Conservation (phyloP, 2,797 vertebrate species). For the Yasuhikotakia modesta region DNA sequence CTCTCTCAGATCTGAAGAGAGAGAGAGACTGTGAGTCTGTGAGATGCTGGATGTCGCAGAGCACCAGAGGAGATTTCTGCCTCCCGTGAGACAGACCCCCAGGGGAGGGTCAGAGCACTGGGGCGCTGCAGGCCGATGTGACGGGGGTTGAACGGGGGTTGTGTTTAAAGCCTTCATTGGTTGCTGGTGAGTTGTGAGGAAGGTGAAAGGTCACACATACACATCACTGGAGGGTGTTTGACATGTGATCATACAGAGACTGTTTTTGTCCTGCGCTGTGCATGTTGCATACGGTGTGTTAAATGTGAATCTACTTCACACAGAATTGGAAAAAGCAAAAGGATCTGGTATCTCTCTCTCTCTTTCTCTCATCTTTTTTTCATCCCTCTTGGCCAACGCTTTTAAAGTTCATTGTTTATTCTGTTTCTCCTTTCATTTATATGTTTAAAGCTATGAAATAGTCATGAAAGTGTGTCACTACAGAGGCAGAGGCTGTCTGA, state of each 20-base stretch:
- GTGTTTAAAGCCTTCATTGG: not conserved
- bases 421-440: not conserved
- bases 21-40: slow-evolving; percentile 27
- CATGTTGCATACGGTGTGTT: no score
- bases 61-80: slow-evolving; percentile 34
- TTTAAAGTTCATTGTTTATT: not conserved
- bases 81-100: slow-evolving; percentile 1
- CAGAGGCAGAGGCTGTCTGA: no score
- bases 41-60: slow-evolving; percentile 27
- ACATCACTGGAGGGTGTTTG: no score
- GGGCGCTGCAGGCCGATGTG: slow-evolving; percentile 1
- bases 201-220: not conserved
- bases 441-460: not conserved
- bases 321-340: no score
- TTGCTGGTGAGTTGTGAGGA: not conserved
- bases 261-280: no score
- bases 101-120: slow-evolving; percentile 35
- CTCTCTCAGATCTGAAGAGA: no score
- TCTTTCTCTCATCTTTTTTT: not conserved
- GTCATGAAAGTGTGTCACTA: slow-evolving; percentile 5
- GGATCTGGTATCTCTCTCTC: no score
- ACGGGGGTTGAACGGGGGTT: slow-evolving; percentile 12
- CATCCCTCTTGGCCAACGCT: not conserved
- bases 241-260: not conserved
- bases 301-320: no score